Evolutionary conservation across 1,140 invertebrate species (phyloP), one percentile per base, ranked within the genome.

Genomic region (Dryas iulia): DNA sequence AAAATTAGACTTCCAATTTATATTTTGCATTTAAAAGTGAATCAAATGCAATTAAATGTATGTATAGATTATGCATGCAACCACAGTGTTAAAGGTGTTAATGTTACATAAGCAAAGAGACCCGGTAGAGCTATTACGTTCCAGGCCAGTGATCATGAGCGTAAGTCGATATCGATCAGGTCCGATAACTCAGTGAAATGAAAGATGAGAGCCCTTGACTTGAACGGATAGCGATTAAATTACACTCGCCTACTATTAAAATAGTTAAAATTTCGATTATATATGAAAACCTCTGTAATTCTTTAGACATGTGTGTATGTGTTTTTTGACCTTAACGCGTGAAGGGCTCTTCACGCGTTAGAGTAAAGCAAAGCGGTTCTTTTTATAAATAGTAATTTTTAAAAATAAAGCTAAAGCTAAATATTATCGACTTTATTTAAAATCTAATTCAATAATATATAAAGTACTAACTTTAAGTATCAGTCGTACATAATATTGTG

Each of bases 181-280:
- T 63, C 61, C 12, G 61, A 24, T 63, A 63, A 63, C 53, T 56
- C 61, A 63, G 61, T 54, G 52, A 63, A 30, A 31, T 63, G 61
- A 63, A 63, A 63, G 47, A 52, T 54, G 52, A 63, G 61, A 30
- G 61, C 52, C 47, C 61, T 63, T 63, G 47, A 54, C 28, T 30
- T 63, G 28, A 63, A 31, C 52, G 53, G 24, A 56, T 30, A 56
- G 28, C n/a, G 52, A 14, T 63, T 28, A 5, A 30, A 63, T 63
- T 31, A 63, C 52, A 63, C 52, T 24, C 4, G 26, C 12, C 12
- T 26, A 26, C 53, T n/a, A 56, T 56, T 25, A 24, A 47, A 18
- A 47, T 47, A 21, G 2, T 7, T 21, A 47, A 47, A 31, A 7
- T 31, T 31, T 31, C n/a, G 8, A 31, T 31, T 10, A 7, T 7